phyloP scores from a whole-genome alignment of 2,888 invertebrate species.

The Ormyrus thymus region DNA sequence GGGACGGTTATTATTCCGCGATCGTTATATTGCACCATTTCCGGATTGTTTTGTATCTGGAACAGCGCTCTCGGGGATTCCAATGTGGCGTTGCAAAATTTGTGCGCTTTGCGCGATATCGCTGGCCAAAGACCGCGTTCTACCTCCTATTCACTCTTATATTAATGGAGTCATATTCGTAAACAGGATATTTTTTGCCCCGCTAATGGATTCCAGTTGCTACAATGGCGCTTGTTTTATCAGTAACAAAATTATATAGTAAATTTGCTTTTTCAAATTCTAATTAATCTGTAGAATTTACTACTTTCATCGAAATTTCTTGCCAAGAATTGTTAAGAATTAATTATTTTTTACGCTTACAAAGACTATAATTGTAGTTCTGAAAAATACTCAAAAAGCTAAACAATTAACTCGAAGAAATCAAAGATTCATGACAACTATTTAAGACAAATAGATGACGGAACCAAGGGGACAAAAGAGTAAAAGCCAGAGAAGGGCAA shows the following conservation, averaged over 20 bases:
- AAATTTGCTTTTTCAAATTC: too few species aligned
- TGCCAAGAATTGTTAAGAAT: too few species aligned
- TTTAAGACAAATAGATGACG: neutral
- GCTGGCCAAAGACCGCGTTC: neutral
- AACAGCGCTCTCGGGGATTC: neutral
- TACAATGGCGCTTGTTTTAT: too few species aligned
- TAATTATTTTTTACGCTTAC: too few species aligned
- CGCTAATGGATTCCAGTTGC: too few species aligned
- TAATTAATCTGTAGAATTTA: too few species aligned
- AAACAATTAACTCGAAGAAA: too few species aligned
- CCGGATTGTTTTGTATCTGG: slow-evolving; percentile 18
- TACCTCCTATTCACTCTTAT: neutral
- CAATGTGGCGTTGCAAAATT: neutral
- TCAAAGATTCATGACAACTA: too few species aligned
- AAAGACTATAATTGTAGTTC: too few species aligned
- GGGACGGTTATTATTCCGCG: slow-evolving; percentile 4
- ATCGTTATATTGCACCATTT: slow-evolving; percentile 9
- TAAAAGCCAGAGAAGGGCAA: neutral
- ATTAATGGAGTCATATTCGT: neutral
- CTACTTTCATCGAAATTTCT: too few species aligned
- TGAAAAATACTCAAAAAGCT: too few species aligned
- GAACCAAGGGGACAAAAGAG: neutral
- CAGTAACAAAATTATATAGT: too few species aligned
- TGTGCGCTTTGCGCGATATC: neutral
- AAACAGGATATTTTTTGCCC: neutral